Evolutionary conservation across 30 jellyfish, hydroid and myxozoan genomes (phyloP).

Genomic region (Phacellophora camtschatica): DNA sequence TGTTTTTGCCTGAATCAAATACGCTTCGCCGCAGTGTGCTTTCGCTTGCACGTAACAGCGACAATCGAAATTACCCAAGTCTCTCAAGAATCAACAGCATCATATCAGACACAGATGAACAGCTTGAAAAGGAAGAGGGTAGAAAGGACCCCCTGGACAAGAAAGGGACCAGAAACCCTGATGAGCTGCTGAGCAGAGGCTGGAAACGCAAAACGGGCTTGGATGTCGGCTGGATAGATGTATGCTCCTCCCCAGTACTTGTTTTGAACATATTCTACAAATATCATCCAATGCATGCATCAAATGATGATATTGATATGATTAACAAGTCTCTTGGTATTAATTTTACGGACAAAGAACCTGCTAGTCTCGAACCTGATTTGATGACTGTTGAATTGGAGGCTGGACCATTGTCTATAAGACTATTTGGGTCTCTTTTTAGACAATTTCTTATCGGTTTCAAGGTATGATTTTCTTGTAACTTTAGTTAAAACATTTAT

Average conservation of each 20-base stretch:
- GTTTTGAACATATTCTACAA: slow-evolving; percentile 72
- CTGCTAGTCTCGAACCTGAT: slow-evolving; percentile 79
- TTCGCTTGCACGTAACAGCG: slow-evolving; percentile 76
- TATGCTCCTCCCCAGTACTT: slow-evolving; percentile 90
- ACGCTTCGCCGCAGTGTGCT: slow-evolving; percentile 88
- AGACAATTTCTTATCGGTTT: slow-evolving; percentile 87
- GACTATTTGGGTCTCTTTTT: slow-evolving; percentile 82
- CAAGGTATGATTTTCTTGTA: slow-evolving; percentile 56
- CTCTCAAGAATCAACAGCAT: slow-evolving; percentile 52
- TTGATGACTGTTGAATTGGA: slow-evolving; percentile 82
- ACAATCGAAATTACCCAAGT: slow-evolving; percentile 24
- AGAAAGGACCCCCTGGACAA: slow-evolving; percentile 15
- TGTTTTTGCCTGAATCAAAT: slow-evolving; percentile 87
- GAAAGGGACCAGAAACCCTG: slow-evolving; percentile 24
- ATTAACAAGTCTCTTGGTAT: slow-evolving; percentile 75
- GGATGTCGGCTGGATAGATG: slow-evolving; percentile 82
- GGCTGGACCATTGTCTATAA: slow-evolving; percentile 94
- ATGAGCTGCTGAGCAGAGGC: slow-evolving; percentile 71
- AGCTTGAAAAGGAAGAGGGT: slow-evolving; percentile 34
- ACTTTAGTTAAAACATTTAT: too few relatives aligned
- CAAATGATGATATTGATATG: slow-evolving; percentile 37
- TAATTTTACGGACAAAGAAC: slow-evolving; percentile 45
- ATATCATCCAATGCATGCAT: slow-evolving; percentile 79
- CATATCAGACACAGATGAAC: slow-evolving; percentile 70
- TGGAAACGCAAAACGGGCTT: slow-evolving; percentile 86